Evolutionary conservation across 2,113 vertebrate species (phyloP).

Genomic region (Trachemys scripta): DNA sequence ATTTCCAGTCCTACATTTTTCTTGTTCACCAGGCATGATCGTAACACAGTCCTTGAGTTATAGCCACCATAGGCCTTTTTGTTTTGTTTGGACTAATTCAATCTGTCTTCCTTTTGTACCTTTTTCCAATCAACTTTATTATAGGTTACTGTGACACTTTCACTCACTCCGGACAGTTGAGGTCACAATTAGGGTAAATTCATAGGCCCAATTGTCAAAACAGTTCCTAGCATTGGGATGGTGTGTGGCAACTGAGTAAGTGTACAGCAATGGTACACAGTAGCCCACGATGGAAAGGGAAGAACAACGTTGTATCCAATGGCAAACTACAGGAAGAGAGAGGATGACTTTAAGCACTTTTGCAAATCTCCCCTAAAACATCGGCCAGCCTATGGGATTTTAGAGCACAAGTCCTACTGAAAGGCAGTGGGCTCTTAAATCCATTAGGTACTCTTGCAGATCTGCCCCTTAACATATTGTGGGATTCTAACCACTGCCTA

Average conservation of each 20-base stretch:
- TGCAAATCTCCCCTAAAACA: background rate
- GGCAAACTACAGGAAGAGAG: background rate
- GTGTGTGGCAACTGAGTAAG: background rate
- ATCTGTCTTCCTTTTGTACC: too few species aligned
- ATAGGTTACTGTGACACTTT: too few species aligned
- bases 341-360: background rate
- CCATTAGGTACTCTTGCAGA: accelerated
- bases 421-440: background rate
- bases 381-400: background rate
- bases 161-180: too few species aligned
- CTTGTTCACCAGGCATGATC: background rate
- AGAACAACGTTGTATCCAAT: background rate
- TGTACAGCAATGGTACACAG: background rate
- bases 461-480: accelerated
- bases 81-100: too few species aligned
- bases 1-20: background rate
- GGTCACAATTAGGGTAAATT: too few species aligned
- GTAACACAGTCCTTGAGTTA: background rate
- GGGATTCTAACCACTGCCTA: background rate
- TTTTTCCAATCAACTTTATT: too few species aligned
- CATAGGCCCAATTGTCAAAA: too few species aligned
- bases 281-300: background rate
- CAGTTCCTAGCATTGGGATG: background rate
- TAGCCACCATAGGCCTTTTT: background rate
- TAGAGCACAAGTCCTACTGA: background rate